Conservation (phyloP, 37 sponge, comb jelly and placozoan species). For the Oopsacas minuta region DNA sequence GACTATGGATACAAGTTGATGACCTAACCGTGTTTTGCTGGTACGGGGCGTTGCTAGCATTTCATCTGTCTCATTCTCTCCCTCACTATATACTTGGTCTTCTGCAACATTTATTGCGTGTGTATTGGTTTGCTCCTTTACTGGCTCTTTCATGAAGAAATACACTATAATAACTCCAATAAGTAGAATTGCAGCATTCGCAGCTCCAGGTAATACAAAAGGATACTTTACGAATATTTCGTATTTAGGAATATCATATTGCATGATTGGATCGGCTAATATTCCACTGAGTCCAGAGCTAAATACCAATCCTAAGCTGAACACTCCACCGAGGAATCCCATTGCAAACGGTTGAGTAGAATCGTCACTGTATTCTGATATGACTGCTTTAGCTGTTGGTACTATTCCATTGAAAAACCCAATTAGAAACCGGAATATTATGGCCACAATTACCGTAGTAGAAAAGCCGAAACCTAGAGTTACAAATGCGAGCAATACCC, state of each 20-base stretch:
- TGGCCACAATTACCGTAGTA: slow-evolving; percentile 42
- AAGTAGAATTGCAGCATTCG: not conserved
- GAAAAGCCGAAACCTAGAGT: slow-evolving; percentile 53
- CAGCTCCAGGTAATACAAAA: not conserved
- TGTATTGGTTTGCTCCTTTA: not conserved
- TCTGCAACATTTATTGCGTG: not conserved
- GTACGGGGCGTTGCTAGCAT: not conserved
- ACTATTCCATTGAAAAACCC: slow-evolving; percentile 59
- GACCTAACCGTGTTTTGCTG: not conserved
- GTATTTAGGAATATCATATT: slow-evolving; percentile 26
- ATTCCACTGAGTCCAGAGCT: slow-evolving; percentile 49
- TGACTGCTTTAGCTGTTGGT: slow-evolving; percentile 47
- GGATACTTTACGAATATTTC: not conserved
- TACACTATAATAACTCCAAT: not conserved
- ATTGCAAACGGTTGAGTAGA: slow-evolving; percentile 47
- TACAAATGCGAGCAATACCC: slow-evolving; percentile 23
- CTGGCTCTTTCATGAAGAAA: not conserved
- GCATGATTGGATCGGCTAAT: slow-evolving; percentile 48
- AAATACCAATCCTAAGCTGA: slow-evolving; percentile 40
- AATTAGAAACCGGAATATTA: slow-evolving; percentile 41
- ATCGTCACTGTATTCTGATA: slow-evolving; percentile 48
- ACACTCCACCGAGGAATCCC: slow-evolving; percentile 20
- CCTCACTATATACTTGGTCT: not conserved
- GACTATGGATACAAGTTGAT: not conserved
- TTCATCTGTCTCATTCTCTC: not conserved